Evolutionary conservation across 2,797 vertebrate genomes (phyloP).

Genomic region (Hippopotamyrus pictus): DNA sequence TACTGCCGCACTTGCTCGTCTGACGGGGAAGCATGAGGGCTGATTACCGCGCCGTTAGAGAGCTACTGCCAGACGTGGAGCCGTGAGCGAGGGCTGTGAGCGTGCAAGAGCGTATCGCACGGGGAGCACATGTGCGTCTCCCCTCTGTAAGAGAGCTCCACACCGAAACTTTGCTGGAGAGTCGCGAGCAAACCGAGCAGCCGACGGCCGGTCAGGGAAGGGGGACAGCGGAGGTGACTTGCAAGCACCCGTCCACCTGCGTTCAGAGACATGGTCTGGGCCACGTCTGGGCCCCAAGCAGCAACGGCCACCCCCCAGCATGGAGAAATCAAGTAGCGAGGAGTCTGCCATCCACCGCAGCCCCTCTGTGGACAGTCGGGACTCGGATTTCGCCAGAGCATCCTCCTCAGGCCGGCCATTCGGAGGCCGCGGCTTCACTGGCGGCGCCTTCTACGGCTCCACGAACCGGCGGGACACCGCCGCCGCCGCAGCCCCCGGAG

Average conservation of each 20-base stretch:
- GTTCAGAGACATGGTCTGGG: slow-evolving; percentile 72
- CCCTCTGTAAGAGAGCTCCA: neutral
- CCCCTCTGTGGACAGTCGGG: slow-evolving; percentile 93
- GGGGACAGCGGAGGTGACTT: slow-evolving; percentile 22
- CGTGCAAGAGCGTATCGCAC: neutral
- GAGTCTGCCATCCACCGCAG: slow-evolving; percentile 97
- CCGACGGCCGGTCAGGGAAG: neutral
- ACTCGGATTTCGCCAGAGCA: slow-evolving; percentile 85
- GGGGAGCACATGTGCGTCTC: neutral
- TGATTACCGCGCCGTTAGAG: neutral
- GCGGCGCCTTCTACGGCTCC: slow-evolving; percentile 94
- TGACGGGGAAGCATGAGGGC: neutral
- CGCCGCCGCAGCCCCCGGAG: slow-evolving; percentile 38
- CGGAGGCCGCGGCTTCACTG: slow-evolving; percentile 87
- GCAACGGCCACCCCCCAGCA: slow-evolving; percentile 74
- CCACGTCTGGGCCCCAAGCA: slow-evolving; percentile 57
- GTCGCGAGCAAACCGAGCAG: neutral
- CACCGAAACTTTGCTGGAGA: neutral
- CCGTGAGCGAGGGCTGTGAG: neutral
- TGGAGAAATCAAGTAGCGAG: slow-evolving; percentile 99
- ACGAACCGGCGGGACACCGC: slow-evolving; percentile 66
- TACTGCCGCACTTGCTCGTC: neutral
- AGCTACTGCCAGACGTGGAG: neutral
- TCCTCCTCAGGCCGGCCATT: slow-evolving; percentile 86
- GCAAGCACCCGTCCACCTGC: neutral